A percentile compares a stretch with the other conserved stretches of the same genome.
Evolutionary conservation across 2,113 vertebrate species (phyloP).

Genomic region (Chiloscyllium plagiosum): DNA sequence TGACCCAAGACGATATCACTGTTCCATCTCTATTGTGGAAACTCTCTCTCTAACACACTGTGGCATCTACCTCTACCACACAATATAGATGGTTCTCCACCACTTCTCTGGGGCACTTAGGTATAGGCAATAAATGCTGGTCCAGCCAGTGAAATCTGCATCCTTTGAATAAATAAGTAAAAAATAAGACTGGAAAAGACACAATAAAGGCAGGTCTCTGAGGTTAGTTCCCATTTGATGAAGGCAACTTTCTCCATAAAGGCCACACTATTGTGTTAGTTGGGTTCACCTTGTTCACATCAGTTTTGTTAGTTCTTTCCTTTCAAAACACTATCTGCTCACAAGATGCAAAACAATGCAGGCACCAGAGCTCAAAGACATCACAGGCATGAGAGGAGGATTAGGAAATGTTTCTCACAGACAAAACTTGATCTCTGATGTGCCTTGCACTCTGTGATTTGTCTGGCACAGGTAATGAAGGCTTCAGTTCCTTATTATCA

Average conservation of each 20-base stretch:
- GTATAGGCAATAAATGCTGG: neutral
- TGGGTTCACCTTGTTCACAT: neutral
- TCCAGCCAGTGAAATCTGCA: neutral
- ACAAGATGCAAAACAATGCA: neutral
- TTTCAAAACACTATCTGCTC: slow-evolving; percentile 7
- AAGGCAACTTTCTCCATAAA: neutral
- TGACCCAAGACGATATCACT: too few relatives aligned
- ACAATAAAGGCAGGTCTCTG: neutral
- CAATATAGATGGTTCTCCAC: neutral
- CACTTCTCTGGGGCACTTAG: neutral
- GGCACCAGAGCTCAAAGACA: neutral
- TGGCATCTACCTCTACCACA: neutral
- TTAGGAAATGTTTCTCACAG: neutral
- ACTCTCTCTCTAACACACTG: neutral
- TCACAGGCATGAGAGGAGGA: neutral
- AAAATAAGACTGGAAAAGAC: too few relatives aligned
- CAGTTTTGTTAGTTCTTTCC: neutral
- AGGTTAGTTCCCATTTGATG: neutral
- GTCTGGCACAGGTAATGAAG: neutral
- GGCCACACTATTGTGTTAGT: neutral
- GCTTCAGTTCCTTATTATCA: neutral
- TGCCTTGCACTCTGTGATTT: neutral
- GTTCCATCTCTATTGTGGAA: neutral
- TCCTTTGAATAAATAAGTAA: neutral
- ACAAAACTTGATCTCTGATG: neutral